Conservation (phyloP, 2,797 vertebrate species). For the Alfaro cultratus region DNA sequence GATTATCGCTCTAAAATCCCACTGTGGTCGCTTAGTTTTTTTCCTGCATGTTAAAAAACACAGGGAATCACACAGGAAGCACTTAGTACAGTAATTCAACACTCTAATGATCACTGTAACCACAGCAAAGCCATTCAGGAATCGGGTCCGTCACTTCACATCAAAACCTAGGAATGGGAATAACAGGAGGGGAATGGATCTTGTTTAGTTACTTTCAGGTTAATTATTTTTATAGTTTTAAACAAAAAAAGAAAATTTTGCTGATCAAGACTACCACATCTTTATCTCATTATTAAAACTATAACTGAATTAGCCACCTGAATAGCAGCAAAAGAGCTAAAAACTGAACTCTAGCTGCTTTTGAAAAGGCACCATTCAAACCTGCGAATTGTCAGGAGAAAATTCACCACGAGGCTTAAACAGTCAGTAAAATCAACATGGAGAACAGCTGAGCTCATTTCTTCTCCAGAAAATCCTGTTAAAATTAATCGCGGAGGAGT, state of each 20-base stretch:
- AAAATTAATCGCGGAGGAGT: slow-evolving; percentile 40
- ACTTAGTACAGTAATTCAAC: slow-evolving; percentile 57
- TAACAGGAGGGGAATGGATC: slow-evolving; percentile 1
- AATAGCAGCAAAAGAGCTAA: slow-evolving; percentile 26
- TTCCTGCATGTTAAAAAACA: slow-evolving; percentile 32
- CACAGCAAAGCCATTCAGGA: slow-evolving; percentile 62
- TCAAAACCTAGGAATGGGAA: slow-evolving; percentile 19
- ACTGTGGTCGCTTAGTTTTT: slow-evolving; percentile 17
- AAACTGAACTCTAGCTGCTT: slow-evolving; percentile 39
- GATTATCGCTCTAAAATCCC: slow-evolving; percentile 21
- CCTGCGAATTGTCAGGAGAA: slow-evolving; percentile 39
- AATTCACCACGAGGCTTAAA: slow-evolving; percentile 51
- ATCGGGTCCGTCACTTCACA: slow-evolving; percentile 58
- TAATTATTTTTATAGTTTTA: slow-evolving; percentile 22
- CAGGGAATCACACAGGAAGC: slow-evolving; percentile 44
- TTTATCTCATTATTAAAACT: slow-evolving; percentile 27
- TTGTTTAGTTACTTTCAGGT: slow-evolving; percentile 19
- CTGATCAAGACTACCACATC: slow-evolving; percentile 8
- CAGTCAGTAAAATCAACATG: slow-evolving; percentile 38
- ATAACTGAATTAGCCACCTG: slow-evolving; percentile 11
- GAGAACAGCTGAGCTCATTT: slow-evolving; percentile 30
- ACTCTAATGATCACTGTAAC: slow-evolving; percentile 52
- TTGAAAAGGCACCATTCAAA: slow-evolving; percentile 68
- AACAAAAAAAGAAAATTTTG: background rate
- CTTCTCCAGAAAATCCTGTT: slow-evolving; percentile 44